phyloP scores from a whole-genome alignment of 2,797 vertebrate species.

The Lacerta agilis region DNA sequence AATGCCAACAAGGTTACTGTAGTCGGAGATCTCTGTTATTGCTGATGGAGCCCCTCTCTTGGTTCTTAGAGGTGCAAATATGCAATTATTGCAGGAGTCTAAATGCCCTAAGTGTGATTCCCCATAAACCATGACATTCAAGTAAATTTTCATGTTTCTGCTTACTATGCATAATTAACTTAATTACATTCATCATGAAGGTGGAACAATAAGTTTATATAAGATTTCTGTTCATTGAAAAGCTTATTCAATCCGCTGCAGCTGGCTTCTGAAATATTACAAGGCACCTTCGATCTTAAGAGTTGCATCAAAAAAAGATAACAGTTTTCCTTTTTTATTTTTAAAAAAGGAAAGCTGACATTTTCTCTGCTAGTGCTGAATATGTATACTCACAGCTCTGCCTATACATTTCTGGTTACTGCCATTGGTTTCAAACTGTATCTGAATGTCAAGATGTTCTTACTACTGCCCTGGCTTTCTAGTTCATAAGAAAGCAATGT shows the following conservation, averaged over 20 bases:
- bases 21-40: no score
- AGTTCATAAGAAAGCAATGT: slow-evolving; percentile 30
- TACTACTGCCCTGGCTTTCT: slow-evolving; percentile 27
- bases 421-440: slow-evolving; percentile 44
- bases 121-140: neutral
- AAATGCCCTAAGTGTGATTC: neutral
- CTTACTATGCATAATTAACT: neutral
- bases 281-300: neutral
- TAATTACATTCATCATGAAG: neutral
- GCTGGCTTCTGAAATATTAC: neutral
- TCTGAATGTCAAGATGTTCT: slow-evolving; percentile 33
- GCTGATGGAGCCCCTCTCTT: no score
- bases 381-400: neutral
- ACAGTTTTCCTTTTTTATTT: neutral
- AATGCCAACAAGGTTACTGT: no score
- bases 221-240: no score
- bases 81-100: no score
- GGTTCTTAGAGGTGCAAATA: no score
- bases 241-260: no score
- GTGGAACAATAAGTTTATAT: neutral
- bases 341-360: neutral
- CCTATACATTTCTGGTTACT: slow-evolving; percentile 15
- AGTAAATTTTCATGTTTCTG: neutral
- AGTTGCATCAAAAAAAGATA: neutral
- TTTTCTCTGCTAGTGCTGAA: neutral